Evolutionary conservation across 2,888 invertebrate genomes (phyloP), one percentile per base, ranked within the genome.

Genomic region (Prenolepis imparis): DNA sequence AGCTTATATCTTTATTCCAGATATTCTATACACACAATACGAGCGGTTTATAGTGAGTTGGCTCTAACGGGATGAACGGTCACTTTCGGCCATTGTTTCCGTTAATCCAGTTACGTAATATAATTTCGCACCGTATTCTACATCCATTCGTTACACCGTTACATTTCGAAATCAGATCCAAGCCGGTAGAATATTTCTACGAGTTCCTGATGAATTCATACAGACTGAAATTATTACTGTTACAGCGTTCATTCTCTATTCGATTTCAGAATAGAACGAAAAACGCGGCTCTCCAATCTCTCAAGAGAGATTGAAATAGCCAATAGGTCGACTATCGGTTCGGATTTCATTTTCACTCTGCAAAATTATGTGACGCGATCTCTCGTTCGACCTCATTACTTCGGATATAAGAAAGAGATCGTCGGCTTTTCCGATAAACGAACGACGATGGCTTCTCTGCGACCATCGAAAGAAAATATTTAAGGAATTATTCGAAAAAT

Each of bases 261-360:
- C 24, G 8, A 70, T 55, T 36, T 55, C 36, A 36, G 24, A 28
- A 28, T 44, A 3, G 44, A 55, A 55, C 15, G 36, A 11, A 32
- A 70, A 70, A 8, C 15, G 15, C 12, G 8, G 15, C 21, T 70
- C 21, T 21, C 6, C 57, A 9, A 39, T 55, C 9, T n/a, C 15
- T 41, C 24, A 15, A 57, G 39, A 57, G 21, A 57, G 21, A 72
- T 72, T 57, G 21, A 57, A 72, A 39, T 57, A 36, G 55, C 55
- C 15, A 32, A 70, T 70, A 15, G 55, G 5, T 39, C 21, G 57
- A 39, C 39, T 39, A 24, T 57, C 8, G 70, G 18, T 39, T 57
- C 57, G 11, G 18, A 72, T 72, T 57, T 72, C 24, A 72, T 72
- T 57, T 72, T 72, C 57, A n/a, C 24, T 39, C 57, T 72, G 55